phyloP scores from a whole-genome alignment of 2,888 invertebrate genomes.

The Cantharis flavilabris region DNA sequence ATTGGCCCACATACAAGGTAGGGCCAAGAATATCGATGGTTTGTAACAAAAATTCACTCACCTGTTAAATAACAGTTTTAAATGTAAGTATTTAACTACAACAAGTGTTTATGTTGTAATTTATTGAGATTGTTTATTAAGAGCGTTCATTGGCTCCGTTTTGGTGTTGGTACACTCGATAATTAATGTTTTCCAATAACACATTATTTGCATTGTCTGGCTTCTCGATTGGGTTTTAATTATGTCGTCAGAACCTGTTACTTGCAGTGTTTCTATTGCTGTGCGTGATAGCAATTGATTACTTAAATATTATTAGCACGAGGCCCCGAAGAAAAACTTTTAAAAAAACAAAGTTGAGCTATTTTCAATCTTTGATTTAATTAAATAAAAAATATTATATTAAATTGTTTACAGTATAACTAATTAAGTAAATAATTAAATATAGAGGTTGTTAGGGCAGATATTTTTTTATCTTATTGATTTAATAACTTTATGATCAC shows the following conservation, averaged over 20 bases:
- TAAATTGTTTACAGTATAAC: background rate
- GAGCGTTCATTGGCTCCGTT: slow-evolving; percentile 43
- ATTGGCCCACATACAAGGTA: background rate
- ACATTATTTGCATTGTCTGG: slow-evolving; percentile 45
- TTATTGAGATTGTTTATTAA: slow-evolving; percentile 35
- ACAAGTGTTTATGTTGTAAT: background rate
- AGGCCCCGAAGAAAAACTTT: background rate
- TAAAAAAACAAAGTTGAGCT: background rate
- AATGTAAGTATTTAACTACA: background rate
- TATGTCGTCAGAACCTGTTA: slow-evolving; percentile 26
- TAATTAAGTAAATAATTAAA: background rate
- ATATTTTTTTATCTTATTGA: background rate
- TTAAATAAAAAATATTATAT: background rate
- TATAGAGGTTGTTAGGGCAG: background rate
- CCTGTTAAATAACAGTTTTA: background rate
- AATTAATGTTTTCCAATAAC: slow-evolving; percentile 36
- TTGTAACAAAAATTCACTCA: background rate
- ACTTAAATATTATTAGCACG: slow-evolving; percentile 20
- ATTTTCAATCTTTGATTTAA: background rate
- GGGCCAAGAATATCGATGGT: background rate
- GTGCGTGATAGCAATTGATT: slow-evolving; percentile 18
- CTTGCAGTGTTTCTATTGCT: slow-evolving; percentile 27
- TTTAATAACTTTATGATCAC: background rate
- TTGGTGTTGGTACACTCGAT: slow-evolving; percentile 29
- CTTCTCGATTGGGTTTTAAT: slow-evolving; percentile 31